Conservation (phyloP, 2,797 vertebrate species). For the Neopelma chrysocephalum region DNA sequence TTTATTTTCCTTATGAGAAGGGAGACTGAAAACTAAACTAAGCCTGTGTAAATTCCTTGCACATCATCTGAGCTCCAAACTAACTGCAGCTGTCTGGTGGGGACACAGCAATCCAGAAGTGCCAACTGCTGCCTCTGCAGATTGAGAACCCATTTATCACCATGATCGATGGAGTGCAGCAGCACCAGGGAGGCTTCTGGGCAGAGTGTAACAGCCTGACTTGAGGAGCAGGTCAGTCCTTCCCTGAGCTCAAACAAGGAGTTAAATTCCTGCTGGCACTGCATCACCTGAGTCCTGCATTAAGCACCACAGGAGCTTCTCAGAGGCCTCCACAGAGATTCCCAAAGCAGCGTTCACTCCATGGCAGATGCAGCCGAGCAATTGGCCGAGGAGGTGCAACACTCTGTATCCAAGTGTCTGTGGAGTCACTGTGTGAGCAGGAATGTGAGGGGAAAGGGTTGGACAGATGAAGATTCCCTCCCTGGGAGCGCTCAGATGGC, state of each 20-base stretch:
- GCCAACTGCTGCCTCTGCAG: conserved; percentile 42
- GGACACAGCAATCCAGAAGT: conserved; percentile 38
- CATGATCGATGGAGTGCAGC: conserved; percentile 24
- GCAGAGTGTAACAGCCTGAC: neutral
- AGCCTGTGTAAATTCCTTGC: conserved; percentile 39
- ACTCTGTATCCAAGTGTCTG: neutral
- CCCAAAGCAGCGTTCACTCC: neutral
- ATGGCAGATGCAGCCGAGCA: neutral
- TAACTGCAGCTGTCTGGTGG: conserved; percentile 6
- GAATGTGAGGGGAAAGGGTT: neutral
- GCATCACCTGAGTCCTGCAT: neutral
- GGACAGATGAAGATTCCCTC: neutral
- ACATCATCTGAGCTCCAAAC: conserved; percentile 26
- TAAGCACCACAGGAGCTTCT: neutral
- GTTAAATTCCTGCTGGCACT: neutral
- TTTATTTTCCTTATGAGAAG: conserved; percentile 48
- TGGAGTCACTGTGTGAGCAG: neutral
- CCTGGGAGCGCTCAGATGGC: neutral
- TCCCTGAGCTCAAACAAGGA: neutral
- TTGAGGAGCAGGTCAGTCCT: neutral
- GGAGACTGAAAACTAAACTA: conserved; percentile 34
- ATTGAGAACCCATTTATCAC: conserved; percentile 53
- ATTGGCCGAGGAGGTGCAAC: neutral
- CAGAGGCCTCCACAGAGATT: neutral
- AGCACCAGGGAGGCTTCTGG: conserved; percentile 18